Evolutionary conservation across 2,113 vertebrate genomes (phyloP), one percentile per base, ranked within the genome.

Genomic region (Chionis minor): DNA sequence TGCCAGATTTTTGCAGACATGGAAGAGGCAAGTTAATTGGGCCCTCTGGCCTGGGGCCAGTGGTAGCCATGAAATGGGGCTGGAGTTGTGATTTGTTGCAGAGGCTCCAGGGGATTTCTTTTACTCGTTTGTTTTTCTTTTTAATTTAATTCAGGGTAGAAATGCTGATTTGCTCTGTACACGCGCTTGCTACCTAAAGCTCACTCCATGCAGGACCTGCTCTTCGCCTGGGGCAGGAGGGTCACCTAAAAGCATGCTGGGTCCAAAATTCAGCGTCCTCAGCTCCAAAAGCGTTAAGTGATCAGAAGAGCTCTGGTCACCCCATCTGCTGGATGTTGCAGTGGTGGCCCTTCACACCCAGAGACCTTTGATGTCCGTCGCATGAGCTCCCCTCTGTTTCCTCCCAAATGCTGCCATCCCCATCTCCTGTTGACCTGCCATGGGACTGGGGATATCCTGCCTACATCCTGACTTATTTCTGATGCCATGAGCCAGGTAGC

Each of bases 151-250:
- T 70, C 18, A 30, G 23, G 30, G 7, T 18, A 40, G 49, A 69
- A 71, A 28, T 16, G n/a, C 12, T 52, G 1, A 21, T 47, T 79
- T 22, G 6, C 35, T 79, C 70, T 73, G 19, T 54, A 44, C 18
- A 8, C 1, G 0, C 11, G 3, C 59, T 55, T 79, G 45, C 54
- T 28, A 19, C 49, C 9, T 42, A 67, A 66, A 59, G 21, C 18
- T 73, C 0, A 0, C 45, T 47, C 52, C 0, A 0, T 40, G 42
- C 40, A 56, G 70, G 79, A 88, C 8, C 14, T 0, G 0, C 65
- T 74, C 18, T 66, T 62, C 56, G 40, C 3, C 2, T 16, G 22
- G 20, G n/a, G 47, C 38, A 52, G 28, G 8, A 67, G 12, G 14
- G 33, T 40, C 52, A 61, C 17, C 70, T 62, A 47, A 63, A 83